Evolutionary conservation across 1,140 invertebrate species (phyloP), one percentile per base, ranked within the genome.

Genomic region (Mactra quadrangularis): DNA sequence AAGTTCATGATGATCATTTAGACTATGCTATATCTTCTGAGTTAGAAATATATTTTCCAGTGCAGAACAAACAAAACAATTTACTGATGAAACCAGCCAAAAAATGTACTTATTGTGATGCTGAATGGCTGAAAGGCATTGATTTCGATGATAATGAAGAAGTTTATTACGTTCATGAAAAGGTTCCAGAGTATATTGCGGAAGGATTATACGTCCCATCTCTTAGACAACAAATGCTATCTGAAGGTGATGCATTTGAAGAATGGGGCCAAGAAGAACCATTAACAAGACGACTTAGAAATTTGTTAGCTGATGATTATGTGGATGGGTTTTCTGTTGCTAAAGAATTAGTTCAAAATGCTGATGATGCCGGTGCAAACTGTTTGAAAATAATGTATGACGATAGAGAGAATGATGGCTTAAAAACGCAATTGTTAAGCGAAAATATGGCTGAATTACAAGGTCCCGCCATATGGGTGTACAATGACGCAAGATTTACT

Each of bases 331-430:
- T 91, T 62, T 84, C 89, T 29, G 84, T 91, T 11, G 85, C 87
- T n/a, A 91, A 92, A 79, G 91, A 92, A 79, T 64, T 91, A 15
- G 84, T 92, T 52, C 91, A 92, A 82, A 92, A 92, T 87, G 90
- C 89, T 59, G 90, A 90, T 83, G 91, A 93, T 89, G 92, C 91
- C 66, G 94, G 94, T 55, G 92, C 94, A 17, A 92, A 90, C 29
- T 92, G 93, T 85, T 85, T 92, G 3, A 85, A 81, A 17, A 94
- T 94, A 84, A 92, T 92, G 0, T 90, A 89, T 74, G 91, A 92
- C 75, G 90, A 92, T 57, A 60, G 91, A 72, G 75, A 88, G 62
- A 92, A 92, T 52, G 66, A 86, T 33, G 72, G 90, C 70, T 41
- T 45, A 0, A 77, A 75, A 59, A 79, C 79, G 17, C 82, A 79